phyloP scores from a whole-genome alignment of 35 echinoderm and acorn worm species.

The Heliocidaris tuberculata region DNA sequence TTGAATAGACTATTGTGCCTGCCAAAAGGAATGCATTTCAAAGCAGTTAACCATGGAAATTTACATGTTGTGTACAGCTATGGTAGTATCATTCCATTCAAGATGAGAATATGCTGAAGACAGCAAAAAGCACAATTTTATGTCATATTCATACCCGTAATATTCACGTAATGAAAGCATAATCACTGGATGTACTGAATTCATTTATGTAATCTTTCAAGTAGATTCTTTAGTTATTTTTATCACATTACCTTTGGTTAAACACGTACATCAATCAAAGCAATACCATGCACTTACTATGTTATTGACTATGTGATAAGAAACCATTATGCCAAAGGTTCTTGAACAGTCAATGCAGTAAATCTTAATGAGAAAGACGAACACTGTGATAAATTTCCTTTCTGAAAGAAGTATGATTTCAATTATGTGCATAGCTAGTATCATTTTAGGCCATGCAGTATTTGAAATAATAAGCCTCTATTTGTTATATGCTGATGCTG shows the following conservation, averaged over 20 bases:
- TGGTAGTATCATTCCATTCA: no score
- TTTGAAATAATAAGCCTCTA: no score
- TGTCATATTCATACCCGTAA: background rate
- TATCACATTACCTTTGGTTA: background rate
- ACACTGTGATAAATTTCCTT: no score
- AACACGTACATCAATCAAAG: background rate
- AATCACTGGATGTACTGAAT: background rate
- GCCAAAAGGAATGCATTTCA: background rate
- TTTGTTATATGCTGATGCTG: no score
- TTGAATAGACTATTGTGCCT: background rate
- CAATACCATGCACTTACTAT: background rate
- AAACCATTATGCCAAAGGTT: background rate
- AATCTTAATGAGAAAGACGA: background rate
- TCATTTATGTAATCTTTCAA: background rate
- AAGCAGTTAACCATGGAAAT: background rate
- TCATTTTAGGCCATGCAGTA: no score
- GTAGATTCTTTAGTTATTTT: no score
- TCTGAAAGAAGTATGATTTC: no score
- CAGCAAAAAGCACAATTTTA: background rate
- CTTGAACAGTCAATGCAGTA: background rate
- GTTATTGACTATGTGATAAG: background rate
- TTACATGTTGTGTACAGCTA: background rate
- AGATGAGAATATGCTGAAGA: background rate
- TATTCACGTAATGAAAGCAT: background rate
- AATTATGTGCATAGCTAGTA: no score